Percentiles rank a stretch among this genome's conserved stretches.
phyloP scores from a whole-genome alignment of 1,140 invertebrate genomes.

The Planococcus citri region DNA sequence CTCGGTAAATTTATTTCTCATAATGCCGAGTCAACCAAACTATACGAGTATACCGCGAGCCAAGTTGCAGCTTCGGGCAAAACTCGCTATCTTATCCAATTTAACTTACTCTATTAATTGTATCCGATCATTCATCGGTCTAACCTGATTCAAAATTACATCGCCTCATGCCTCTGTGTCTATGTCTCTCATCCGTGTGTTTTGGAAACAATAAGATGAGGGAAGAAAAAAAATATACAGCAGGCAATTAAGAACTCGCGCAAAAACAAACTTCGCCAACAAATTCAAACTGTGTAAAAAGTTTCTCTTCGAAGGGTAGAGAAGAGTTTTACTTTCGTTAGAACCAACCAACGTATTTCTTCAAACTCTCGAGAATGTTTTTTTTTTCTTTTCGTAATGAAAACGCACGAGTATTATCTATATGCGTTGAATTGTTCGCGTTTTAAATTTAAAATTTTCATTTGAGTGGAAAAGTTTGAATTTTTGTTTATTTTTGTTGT shows the following conservation, averaged over 20 bases:
- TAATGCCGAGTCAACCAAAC: not conserved
- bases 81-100: not conserved
- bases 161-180: too few species aligned
- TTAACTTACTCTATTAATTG: not conserved
- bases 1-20: not conserved
- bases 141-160: not conserved
- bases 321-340: not conserved
- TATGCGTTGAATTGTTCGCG: not conserved
- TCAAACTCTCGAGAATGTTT: not conserved
- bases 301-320: too few species aligned
- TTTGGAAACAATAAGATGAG: too few species aligned
- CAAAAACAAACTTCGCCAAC: not conserved
- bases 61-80: too few species aligned
- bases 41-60: too few species aligned
- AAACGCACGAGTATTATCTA: too few species aligned
- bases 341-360: not conserved
- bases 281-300: not conserved
- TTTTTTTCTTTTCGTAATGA: too few species aligned
- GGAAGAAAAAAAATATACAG: not conserved
- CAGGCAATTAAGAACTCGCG: not conserved
- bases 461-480: not conserved
- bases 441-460: not conserved
- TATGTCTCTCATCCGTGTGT: too few species aligned
- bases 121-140: not conserved
- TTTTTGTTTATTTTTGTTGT: too few species aligned